Evolutionary conservation across 2,797 vertebrate species (phyloP), one percentile per base, ranked within the genome.

Genomic region (Coregonus suidteri): DNA sequence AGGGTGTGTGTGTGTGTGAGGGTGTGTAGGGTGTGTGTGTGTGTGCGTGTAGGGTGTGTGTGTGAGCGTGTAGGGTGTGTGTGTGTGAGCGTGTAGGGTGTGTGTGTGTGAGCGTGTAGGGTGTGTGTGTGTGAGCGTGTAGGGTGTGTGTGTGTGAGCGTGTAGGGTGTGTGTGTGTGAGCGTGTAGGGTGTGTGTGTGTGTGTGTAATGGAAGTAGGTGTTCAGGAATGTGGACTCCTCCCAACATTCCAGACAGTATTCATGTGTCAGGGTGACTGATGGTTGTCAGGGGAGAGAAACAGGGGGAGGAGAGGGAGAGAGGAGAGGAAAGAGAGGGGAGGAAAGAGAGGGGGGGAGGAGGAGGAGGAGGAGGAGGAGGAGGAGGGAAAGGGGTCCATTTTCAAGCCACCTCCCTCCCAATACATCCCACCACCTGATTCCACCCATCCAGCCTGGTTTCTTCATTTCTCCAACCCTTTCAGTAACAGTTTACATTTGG

Each of bases 371-470:
- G 25, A 25, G 25, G 25, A 25, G 25, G 65, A 77, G 86, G 6
- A 77, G 15, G 37, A 1, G 73, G 83, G 76, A 82, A 11, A 88
- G 88, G 88, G 90, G 82, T 92, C 92, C 90, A 91, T 82, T 91
- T 94, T 84, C 86, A 82, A 77, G 79, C 59, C 85, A 84, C 83
- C 80, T 83, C 85, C 84, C 81, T 85, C 77, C 80, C 71, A n/a
- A 79, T 67, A 15, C 84, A 91, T 91, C 90, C 87, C 86, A 81
- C 78, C 79, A 83, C 91, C 25, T 25, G 1, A 25, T 25, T 25
- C 25, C 25, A 25, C 85, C 84, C 77, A 79, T 79, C 86, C 90
- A 92, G 81, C 91, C 93, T 93, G 75, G 52, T 93, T 94, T 92
- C 90, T 88, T 75, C 80, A 77, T 84, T 85, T 81, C 83, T 90